phyloP scores from a whole-genome alignment of 2,113 vertebrate genomes.

The Okapia johnstoni region DNA sequence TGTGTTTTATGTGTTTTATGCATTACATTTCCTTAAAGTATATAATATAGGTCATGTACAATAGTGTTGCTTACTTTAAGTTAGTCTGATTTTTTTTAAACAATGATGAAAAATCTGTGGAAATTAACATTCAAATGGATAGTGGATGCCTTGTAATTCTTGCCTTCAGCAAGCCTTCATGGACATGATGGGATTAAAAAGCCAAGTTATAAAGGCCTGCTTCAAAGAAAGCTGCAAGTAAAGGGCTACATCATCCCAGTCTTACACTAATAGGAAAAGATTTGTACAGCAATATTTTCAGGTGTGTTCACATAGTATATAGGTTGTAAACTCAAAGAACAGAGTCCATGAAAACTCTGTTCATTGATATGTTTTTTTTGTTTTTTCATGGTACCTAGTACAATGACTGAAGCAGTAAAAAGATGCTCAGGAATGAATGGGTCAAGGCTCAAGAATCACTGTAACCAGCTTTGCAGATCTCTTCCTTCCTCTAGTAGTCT shows the following conservation, averaged over 20 bases:
- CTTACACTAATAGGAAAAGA: not conserved
- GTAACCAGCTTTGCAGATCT: not conserved
- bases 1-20: too few relatives aligned
- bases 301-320: not conserved
- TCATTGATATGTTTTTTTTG: not conserved
- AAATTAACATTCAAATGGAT: not conserved
- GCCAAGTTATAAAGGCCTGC: not conserved
- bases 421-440: not conserved
- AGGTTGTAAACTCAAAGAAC: not conserved
- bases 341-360: not conserved
- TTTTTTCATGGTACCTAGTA: not conserved
- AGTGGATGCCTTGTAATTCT: not conserved
- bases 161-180: not conserved
- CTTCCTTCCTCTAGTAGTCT: not conserved
- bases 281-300: not conserved
- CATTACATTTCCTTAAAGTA: slow-evolving; percentile 48
- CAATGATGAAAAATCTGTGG: not conserved
- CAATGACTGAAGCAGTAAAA: not conserved
- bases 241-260: not conserved
- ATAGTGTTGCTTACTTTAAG: slow-evolving; percentile 42
- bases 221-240: not conserved
- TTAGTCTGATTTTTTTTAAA: not conserved
- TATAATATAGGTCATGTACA: not conserved
- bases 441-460: not conserved
- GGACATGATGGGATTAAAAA: not conserved